Base-by-base conservation (phyloP, 2,888 invertebrate species). In the Eudasyphora cyanicolor region DNA sequence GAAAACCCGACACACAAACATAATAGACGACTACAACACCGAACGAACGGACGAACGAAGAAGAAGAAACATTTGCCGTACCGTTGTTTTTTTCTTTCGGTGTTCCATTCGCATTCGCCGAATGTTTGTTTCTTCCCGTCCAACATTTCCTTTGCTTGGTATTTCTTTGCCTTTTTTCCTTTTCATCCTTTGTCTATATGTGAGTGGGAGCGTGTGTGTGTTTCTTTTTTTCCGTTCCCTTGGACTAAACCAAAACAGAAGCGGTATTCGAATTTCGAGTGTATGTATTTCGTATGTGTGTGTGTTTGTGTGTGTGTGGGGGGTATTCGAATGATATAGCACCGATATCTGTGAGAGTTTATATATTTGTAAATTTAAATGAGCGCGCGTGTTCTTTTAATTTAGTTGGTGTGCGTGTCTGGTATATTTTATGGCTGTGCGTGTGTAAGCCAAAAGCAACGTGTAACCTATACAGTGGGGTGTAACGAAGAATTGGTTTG, bases 381-480 rank as follows among this genome's bases (percentile, higher is more conserved):
- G 73, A 76, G 79, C 67, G 79, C 79, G 71, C 54, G 73, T 82
- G 78, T 82, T 82, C 74, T 70, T 74, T 82, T 74, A 49, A 70
- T 38, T 74, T 77, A 3, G 19, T 38, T 24, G 57, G 27, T 38
- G 29, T 57, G 32, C 27, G 45, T 67, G 71, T 42, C 67, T 76
- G 35, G 10, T 24, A 14, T 24, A 70, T 57, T 74, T 60, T 45
- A 74, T 29, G 60, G 27, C 60, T 24, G 49, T 49, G 29, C 70
- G 75, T 70, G 60, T 67, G n/a, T 67, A 19, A 10, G 5, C 6
- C 6, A 38, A n/a, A 45, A 45, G 45, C 45, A 45, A n/a, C n/a
- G 4, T 45, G n/a, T n/a, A n/a, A n/a, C n/a, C n/a, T 5, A 45
- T 49, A 49, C 10, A 12, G n/a, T 49, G 19, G 49, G 49, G 49